Evolutionary conservation across 2,797 vertebrate genomes (phyloP), one percentile per base, ranked within the genome.

Genomic region (Peromyscus eremicus): DNA sequence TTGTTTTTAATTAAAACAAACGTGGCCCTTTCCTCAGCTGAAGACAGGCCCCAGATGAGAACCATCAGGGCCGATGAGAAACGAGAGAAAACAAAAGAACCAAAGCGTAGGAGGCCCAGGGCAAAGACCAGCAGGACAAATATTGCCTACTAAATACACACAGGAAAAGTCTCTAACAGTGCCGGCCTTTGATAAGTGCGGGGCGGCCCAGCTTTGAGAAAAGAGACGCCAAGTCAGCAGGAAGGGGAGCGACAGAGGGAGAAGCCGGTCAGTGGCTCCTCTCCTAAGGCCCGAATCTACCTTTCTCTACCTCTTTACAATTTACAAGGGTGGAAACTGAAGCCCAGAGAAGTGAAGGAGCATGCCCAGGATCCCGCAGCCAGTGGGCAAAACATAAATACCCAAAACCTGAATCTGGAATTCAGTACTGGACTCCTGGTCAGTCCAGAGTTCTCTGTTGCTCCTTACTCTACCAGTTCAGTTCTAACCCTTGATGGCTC

Each of bases 1-100:
- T 98, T 98, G 98, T 97, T 98, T 98, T 98, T 98, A 98, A 98
- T 99, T 97, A 98, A 98, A 99, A 98, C 98, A 98, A 98, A 98
- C 62, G 66, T 96, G 97, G 95, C 97, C 97, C 98, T 98, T 97
- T 98, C 97, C 95, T 97, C 98, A 97, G 98, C 98, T 98, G 82
- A 98, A 98, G 98, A 98, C 98, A 98, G 98, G 98, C 98, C 98
- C 88, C 96, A 98, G 96, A 98, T 97, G 97, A 97, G 98, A 98
- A 97, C 96, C 98, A 97, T 98, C 97, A 98, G 96, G 97, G 96
- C 98, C 98, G 98, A 98, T 98, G 98, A 98, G n/a, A 25, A 40
- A 40, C 97, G 92, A 96, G 96, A 92, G n/a, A 73, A 73, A 91
- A 73, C 87, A 87, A 43, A 43, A 46, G 37, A 37, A 95, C 76